These are phyloP conservation scores for Planococcus citri DNA, from an alignment of 1,140 invertebrate species.

Conservation along the genomic window DNA sequence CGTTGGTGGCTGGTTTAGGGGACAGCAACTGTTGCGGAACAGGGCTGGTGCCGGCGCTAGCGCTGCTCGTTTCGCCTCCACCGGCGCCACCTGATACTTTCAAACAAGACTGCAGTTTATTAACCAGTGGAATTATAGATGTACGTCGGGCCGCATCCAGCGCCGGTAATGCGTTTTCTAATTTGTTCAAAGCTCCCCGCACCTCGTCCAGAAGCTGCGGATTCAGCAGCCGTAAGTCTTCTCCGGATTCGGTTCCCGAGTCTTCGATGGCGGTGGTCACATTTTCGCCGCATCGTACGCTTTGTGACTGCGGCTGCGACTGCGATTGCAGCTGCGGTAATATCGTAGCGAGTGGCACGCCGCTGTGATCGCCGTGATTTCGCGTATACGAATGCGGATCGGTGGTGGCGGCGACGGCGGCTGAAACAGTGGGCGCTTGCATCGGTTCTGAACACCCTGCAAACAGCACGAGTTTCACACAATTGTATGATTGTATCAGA, in stretches of 20 bases:
- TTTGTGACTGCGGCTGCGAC: too few species aligned
- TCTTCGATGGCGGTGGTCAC: constrained; percentile 40
- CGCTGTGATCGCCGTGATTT: too few species aligned
- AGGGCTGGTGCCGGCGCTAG: constrained; percentile 30
- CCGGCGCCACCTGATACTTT: constrained; percentile 30
- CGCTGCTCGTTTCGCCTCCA: constrained; percentile 23
- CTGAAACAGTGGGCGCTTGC: too few species aligned
- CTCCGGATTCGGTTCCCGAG: constrained; percentile 53
- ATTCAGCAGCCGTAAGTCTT: constrained; percentile 36
- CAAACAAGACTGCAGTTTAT: constrained; percentile 56
- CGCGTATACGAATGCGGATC: too few species aligned
- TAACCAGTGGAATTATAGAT: constrained; percentile 57
- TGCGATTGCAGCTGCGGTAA: too few species aligned
- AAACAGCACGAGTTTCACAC: too few species aligned
- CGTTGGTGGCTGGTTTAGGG: constrained; percentile 27
- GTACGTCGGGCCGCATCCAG: constrained; percentile 40
- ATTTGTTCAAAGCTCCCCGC: constrained; percentile 54
- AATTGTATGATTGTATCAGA: too few species aligned
- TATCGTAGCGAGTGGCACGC: too few species aligned
- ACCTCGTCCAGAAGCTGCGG: constrained; percentile 56
- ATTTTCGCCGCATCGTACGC: constrained; percentile 25
- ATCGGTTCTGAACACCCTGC: too few species aligned
- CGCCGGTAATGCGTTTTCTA: constrained; percentile 54
- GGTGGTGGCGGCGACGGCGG: too few species aligned
- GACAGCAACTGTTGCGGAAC: constrained; percentile 33